Base-by-base conservation (phyloP, 2,888 invertebrate species). In the Himalopsyche japonica region DNA sequence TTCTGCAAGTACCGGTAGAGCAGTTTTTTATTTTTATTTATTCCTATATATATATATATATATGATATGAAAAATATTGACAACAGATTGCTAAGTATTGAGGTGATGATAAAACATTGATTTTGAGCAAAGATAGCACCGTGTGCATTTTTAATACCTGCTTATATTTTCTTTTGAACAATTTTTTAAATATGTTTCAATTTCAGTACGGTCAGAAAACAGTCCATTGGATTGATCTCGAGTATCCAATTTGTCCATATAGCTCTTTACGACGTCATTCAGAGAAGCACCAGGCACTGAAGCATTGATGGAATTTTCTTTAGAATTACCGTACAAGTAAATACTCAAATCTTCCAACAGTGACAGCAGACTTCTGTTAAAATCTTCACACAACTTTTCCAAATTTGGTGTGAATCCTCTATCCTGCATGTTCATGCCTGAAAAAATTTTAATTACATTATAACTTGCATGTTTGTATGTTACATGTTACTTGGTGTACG, bases 391-490 rank as follows among this genome's bases (percentile, higher is more conserved):
- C 0, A 97, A 92, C 88, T 94, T 93, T 77, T 96, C 95, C 64
- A 97, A 91, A 30, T 94, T 94, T 0, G 94, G 94, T 0, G 96
- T 96, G 90, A 94, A 96, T 0, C 97, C 97, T 87, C 94, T 94
- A 4, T 96, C 95, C 91, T 97, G 97, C 92, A 96, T 95, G 0
- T 95, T 91, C 90, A 96, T 92, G 1, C 91, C 92, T 92, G 77
- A 0, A 85, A 83, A 78, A 1, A 48, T 30, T 24, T 10, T 79
- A 84, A 20, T 6, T 49, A 80, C 37, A 27, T 30, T 10, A 32
- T 34, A 30, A 30, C 10, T 76, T 8, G 32, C 3, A 32, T 32
- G 1, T 6, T 37, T n/a, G n/a, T n/a, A n/a, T n/a, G n/a, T n/a
- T n/a, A n/a, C n/a, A n/a, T n/a, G n/a, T n/a, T n/a, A n/a, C n/a